Evolutionary conservation across 2,797 vertebrate species (phyloP), one percentile per base, ranked within the genome.

Genomic region (Brachyalestes nurse): DNA sequence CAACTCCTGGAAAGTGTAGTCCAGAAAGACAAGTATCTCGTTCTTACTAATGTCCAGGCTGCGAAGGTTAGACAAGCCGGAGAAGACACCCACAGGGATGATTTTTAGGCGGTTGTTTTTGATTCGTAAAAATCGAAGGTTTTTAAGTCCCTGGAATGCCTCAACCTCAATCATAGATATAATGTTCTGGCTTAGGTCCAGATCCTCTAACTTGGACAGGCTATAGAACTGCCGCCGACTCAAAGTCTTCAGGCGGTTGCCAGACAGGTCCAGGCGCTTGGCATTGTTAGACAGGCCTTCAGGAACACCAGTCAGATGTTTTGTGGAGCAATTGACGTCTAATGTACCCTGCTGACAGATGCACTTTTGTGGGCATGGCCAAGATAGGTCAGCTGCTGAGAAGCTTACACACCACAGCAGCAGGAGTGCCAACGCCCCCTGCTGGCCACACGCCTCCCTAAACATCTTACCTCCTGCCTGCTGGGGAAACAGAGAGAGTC

Each of bases 21-120:
- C 97, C 70, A 97, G 89, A 81, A 98, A 95, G 23, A 98, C 94
- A 61, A 97, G 94, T 25, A 98, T 96, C 89, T 97, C 95, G 84
- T 98, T 98, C 83, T 95, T 92, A 72, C 97, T 95, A 70, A 97
- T 84, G 80, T 97, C 96, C 42, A 98, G 89, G 67, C 92, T 85
- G 0, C 90, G 93, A 76, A 97, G 92, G 80, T 86, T 89, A 0
- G 94, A 83, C 25, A 97, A 87, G 4, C 96, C 96, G 0, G 94
- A 92, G 77, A 98, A 97, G 64, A 96, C 92, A 2, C 96, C 96
- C 0, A 96, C 95, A 0, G 95, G 94, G 75, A 98, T 82, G 74
- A 97, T 96, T 87, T 96, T 95, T 23, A 98, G 92, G 1, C 93
- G 91, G 84, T 98, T 98, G 53, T 93, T 93, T 65, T 92, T 93